Evolutionary conservation across 1,140 invertebrate species (phyloP).

Genomic region (Eumeta japonica): DNA sequence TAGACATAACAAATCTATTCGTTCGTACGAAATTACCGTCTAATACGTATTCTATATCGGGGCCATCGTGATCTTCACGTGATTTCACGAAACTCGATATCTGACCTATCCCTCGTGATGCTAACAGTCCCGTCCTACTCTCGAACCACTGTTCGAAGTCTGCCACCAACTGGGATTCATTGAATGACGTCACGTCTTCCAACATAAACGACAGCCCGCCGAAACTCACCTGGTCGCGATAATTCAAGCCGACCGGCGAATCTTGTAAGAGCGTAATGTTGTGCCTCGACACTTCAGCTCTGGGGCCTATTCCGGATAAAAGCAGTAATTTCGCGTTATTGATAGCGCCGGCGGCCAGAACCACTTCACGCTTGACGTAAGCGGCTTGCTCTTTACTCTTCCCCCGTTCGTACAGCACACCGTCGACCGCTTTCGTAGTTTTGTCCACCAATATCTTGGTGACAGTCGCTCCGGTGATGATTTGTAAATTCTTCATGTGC

Average conservation of each 20-base stretch:
- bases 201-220: constrained; percentile 33
- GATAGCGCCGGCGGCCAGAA: constrained; percentile 63
- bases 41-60: constrained; percentile 41
- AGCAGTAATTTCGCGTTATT: constrained; percentile 67
- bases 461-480: constrained; percentile 58
- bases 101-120: constrained; percentile 41
- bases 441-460: constrained; percentile 68
- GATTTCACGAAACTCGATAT: constrained; percentile 45
- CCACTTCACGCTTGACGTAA: constrained; percentile 62
- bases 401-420: constrained; percentile 59
- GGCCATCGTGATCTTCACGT: constrained; percentile 41
- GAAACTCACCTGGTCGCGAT: constrained; percentile 65
- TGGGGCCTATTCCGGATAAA: constrained; percentile 72
- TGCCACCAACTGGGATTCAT: constrained; percentile 34
- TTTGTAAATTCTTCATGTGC: constrained; percentile 57
- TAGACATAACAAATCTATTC: constrained; percentile 47
- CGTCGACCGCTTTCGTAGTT: constrained; percentile 56
- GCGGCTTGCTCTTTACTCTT: constrained; percentile 35
- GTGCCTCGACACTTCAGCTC: constrained; percentile 62
- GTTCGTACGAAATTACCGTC: constrained; percentile 49
- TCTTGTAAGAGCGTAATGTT: constrained; percentile 58
- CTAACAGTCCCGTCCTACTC: constrained; percentile 38
- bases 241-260: constrained; percentile 63
- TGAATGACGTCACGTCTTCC: constrained; percentile 26
- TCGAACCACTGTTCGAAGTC: constrained; percentile 52